These are phyloP conservation scores for Sphaeramia orbicularis DNA, from an alignment of 2,797 vertebrate species.

Conservation along the genomic window DNA sequence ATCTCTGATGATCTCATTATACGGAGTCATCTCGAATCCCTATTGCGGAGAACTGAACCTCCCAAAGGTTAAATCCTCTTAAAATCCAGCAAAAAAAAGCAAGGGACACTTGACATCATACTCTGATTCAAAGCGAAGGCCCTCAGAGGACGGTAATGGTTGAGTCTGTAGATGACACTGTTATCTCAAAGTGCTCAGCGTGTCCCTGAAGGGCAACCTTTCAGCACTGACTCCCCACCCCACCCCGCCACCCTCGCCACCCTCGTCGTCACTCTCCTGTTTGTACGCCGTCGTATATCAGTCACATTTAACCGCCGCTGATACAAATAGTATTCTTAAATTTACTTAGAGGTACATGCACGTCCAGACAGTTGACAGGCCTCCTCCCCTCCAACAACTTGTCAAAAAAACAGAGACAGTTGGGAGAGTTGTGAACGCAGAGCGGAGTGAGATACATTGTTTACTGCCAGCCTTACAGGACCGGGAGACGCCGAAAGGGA, in stretches of 20 bases:
- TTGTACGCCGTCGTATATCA: constrained; percentile 18
- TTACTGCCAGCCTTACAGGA: constrained; percentile 30
- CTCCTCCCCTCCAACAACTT: neutral
- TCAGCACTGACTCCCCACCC: neutral
- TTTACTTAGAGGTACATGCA: constrained; percentile 6
- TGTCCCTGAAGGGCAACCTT: constrained; percentile 31
- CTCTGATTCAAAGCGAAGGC: constrained; percentile 36
- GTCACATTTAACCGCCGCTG: neutral
- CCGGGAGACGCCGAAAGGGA: constrained; percentile 3
- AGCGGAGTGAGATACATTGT: constrained; percentile 3
- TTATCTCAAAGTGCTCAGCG: constrained; percentile 25
- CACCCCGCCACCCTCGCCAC: neutral
- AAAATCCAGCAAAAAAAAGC: constrained; percentile 22
- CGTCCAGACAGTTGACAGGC: constrained; percentile 16
- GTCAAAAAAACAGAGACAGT: constrained; percentile 19
- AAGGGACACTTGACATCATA: constrained; percentile 31
- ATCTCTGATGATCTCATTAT: constrained; percentile 50
- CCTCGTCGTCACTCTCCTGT: neutral
- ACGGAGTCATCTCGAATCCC: constrained; percentile 38
- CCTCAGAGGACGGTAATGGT: constrained; percentile 17
- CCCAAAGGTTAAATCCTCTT: constrained; percentile 51
- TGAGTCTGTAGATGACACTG: constrained; percentile 35
- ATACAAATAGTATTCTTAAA: constrained; percentile 41
- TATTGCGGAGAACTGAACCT: constrained; percentile 27
- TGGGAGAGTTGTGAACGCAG: neutral